These are phyloP conservation scores for Mesocentrotus franciscanus DNA, from an alignment of 53 echinoderm and acorn worm genomes.

Conservation along the genomic window DNA sequence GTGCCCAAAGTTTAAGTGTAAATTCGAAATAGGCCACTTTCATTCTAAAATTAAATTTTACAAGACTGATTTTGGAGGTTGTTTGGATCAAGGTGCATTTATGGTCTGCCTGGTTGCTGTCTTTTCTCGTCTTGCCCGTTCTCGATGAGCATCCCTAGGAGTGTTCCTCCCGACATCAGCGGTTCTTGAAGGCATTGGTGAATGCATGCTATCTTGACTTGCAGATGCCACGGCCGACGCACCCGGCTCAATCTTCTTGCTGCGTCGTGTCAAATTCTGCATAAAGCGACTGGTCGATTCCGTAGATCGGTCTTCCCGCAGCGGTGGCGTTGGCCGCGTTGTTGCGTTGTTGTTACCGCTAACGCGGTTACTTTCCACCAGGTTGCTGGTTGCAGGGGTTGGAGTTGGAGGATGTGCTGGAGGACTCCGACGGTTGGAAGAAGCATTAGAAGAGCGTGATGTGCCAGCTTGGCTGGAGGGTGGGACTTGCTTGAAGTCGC, in stretches of 20 bases:
- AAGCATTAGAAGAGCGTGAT: not conserved
- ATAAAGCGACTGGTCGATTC: constrained; percentile 51
- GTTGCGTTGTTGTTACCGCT: constrained; percentile 52
- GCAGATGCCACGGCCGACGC: constrained; percentile 33
- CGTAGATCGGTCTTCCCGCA: constrained; percentile 56
- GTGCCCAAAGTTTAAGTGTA: not conserved
- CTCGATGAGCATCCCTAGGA: not conserved
- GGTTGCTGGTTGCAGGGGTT: constrained; percentile 58
- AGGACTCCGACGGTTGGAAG: not conserved
- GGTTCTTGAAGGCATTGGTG: constrained; percentile 52
- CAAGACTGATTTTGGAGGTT: not conserved
- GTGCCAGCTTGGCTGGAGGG: not conserved
- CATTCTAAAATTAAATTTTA: constrained; percentile 21
- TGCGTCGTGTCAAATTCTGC: constrained; percentile 55
- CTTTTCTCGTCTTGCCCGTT: not conserved
- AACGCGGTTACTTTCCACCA: constrained; percentile 26
- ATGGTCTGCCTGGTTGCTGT: not conserved
- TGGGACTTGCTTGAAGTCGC: not conserved
- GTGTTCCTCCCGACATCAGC: constrained; percentile 18
- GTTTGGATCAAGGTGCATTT: constrained; percentile 5
- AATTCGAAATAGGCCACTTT: not conserved
- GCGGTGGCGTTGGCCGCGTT: constrained; percentile 12
- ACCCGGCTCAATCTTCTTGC: constrained; percentile 49
- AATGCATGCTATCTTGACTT: constrained; percentile 48
- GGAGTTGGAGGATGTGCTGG: constrained; percentile 53